A percentile compares a stretch with the other conserved stretches of the same genome.
phyloP scores from a whole-genome alignment of 2,113 vertebrate genomes.

The Nanorana parkeri region DNA sequence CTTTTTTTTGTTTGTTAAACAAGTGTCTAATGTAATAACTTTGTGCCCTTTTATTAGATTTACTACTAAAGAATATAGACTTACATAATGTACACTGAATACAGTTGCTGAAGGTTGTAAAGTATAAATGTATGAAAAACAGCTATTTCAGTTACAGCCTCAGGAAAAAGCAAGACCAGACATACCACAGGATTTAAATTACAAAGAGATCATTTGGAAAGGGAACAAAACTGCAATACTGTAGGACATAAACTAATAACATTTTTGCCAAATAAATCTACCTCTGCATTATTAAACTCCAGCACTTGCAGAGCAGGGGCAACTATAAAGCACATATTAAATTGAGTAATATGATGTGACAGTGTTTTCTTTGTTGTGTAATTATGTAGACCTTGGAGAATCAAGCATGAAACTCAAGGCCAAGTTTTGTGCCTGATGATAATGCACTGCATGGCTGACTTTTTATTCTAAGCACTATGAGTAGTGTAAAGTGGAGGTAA shows the following conservation, averaged over 20 bases:
- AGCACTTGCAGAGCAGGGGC: neutral
- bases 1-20: no score
- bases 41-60: no score
- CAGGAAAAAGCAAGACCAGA: neutral
- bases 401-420: constrained; percentile 32
- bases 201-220: neutral
- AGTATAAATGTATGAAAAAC: neutral
- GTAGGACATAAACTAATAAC: neutral
- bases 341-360: constrained; percentile 27
- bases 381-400: constrained; percentile 42
- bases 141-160: neutral
- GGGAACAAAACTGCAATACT: neutral
- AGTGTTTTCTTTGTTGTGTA: constrained; percentile 37
- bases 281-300: neutral
- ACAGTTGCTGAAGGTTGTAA: no score
- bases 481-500: neutral
- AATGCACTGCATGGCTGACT: constrained; percentile 5
- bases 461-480: neutral
- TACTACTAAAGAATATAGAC: no score
- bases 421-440: constrained; percentile 16
- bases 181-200: constrained; percentile 5
- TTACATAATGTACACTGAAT: no score
- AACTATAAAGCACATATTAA: constrained; percentile 5
- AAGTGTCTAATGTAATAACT: no score
- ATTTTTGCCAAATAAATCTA: constrained; percentile 6